A percentile compares a stretch with the other conserved stretches of the same genome.
These are phyloP conservation scores for Tachina lurida DNA, from an alignment of 2,888 invertebrate species.

Conservation along the genomic window DNA sequence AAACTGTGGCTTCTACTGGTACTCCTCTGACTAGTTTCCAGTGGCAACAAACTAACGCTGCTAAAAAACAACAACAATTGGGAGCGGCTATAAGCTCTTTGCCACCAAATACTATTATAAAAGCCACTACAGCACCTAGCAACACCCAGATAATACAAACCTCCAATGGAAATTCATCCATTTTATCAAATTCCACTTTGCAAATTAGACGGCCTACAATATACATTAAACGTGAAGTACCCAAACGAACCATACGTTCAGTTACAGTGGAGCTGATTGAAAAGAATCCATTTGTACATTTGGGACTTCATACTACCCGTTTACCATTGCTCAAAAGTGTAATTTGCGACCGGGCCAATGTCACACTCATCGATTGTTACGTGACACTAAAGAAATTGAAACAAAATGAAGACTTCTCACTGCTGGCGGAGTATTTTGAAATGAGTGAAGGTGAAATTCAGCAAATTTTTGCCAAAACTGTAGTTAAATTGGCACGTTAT, in stretches of 20 bases:
- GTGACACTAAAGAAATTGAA: constrained; percentile 80
- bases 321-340: constrained; percentile 79
- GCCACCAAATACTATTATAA: constrained; percentile 79
- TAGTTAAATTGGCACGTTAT: constrained; percentile 79
- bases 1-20: constrained; percentile 75
- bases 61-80: constrained; percentile 73
- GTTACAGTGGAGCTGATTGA: constrained; percentile 80
- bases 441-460: constrained; percentile 79
- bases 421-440: constrained; percentile 81
- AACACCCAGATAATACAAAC: constrained; percentile 37
- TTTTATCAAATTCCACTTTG: constrained; percentile 58
- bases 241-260: constrained; percentile 79
- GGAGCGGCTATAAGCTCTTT: constrained; percentile 78
- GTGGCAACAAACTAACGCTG: constrained; percentile 71
- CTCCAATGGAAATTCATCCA: constrained; percentile 74
- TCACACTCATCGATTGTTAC: constrained; percentile 79
- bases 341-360: constrained; percentile 78
- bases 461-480: constrained; percentile 78
- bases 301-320: constrained; percentile 78
- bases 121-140: constrained; percentile 74
- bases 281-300: constrained; percentile 77
- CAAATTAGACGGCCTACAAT: constrained; percentile 78
- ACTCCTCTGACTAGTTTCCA: constrained; percentile 75
- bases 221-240: constrained; percentile 79
- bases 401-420: constrained; percentile 80